phyloP scores from a whole-genome alignment of 2,113 vertebrate species.

The Tyto alba region DNA sequence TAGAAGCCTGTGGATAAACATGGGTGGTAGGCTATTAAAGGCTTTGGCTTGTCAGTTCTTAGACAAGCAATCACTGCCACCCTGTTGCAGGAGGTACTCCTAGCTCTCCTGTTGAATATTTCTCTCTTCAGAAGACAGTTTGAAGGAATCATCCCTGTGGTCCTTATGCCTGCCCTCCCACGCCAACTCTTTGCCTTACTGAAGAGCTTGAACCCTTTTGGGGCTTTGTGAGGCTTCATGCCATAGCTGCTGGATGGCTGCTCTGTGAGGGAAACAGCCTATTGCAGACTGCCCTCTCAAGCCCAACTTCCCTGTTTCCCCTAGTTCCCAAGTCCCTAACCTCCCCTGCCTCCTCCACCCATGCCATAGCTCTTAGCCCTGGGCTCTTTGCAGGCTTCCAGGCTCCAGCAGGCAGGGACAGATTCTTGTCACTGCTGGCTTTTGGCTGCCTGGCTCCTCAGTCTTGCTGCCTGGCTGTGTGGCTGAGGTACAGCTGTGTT shows the following conservation, averaged over 20 bases:
- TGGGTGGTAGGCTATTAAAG: neutral
- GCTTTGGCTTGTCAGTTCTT: neutral
- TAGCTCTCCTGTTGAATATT: neutral
- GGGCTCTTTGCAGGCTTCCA: neutral
- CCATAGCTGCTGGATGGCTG: neutral
- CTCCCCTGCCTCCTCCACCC: neutral
- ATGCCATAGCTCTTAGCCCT: neutral
- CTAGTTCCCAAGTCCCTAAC: neutral
- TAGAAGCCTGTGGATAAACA: neutral
- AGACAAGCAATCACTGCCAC: neutral
- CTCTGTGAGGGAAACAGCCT: neutral
- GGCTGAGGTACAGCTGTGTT: neutral
- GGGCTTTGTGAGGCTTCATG: neutral
- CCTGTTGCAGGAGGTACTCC: neutral
- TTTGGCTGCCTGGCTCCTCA: neutral
- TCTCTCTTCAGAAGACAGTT: neutral
- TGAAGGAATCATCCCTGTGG: neutral
- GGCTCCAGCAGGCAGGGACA: neutral
- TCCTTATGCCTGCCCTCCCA: neutral
- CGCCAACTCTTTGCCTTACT: neutral
- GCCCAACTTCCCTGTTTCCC: neutral
- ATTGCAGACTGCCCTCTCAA: neutral
- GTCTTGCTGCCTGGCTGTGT: neutral
- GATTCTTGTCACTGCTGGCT: neutral
- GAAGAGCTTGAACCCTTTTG: neutral